Base-by-base conservation (phyloP, 2,113 vertebrate species). In the Xerus inauris region DNA sequence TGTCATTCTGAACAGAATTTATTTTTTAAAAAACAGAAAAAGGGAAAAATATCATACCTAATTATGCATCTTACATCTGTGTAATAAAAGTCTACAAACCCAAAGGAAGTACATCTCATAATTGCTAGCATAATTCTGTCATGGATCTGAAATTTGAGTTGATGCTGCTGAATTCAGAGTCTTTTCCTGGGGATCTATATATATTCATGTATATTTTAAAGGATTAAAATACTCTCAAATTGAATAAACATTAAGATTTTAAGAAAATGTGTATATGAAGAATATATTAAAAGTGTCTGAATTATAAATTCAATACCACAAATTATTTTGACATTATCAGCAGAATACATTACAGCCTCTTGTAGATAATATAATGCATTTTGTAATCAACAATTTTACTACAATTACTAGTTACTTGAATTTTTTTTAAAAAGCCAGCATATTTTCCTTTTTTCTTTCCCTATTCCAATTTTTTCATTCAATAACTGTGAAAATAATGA, bases 91-190 rank as follows among this genome's bases (percentile, higher is more conserved):
- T 38, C 35, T 51, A 10, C 42, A 32, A 89, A 54, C 16, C 6
- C 51, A 88, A 3, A 62, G 91, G 35, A 57, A 94, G 4, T 3
- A 71, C 3, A 20, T 54, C 32, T 79, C 19, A 11, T 76, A 91
- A 69, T 24, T 92, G 17, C 24, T 94, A 69, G 51, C n/a, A 8
- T 84, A 88, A 94, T 30, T 35, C 57, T 49, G 77, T 64, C 59
- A 62, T 16, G 38, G 24, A 59, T 89, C 75, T 96, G 51, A 96
- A 97, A 93, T 94, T 72, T 28, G 7, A 88, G 71, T 72, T 94
- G 13, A 87, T 0, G 0, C 24, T 82, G n/a, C 65, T 84, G 30
- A 73, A 92, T 72, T 92, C 62, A 84, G 45, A 72, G 30, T 30
- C 49, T 28, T 9, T 80, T 90, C 47, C 64, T 67, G 5, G 87